These are phyloP conservation scores for Sphenopsis melanotis DNA, from an alignment of 2,797 vertebrate genomes.

Conservation along the genomic window DNA sequence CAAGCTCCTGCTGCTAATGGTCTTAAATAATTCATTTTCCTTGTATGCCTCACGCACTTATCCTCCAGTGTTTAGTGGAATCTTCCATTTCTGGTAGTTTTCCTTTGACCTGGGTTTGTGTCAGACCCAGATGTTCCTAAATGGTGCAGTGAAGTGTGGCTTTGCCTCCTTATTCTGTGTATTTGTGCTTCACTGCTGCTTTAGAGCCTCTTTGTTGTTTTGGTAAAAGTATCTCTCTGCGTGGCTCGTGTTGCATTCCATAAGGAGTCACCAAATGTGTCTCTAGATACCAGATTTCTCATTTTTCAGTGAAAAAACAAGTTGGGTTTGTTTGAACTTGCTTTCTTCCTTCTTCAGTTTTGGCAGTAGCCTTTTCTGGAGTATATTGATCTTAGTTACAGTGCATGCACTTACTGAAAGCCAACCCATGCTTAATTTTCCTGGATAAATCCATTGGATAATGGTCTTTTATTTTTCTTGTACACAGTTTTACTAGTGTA, in stretches of 20 bases:
- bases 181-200: not conserved
- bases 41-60: not conserved
- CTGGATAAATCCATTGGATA: not conserved
- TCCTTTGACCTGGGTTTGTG: not conserved
- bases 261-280: not conserved
- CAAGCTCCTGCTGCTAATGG: not conserved
- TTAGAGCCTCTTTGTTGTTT: not conserved
- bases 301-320: not conserved
- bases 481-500: not conserved
- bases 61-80: not conserved
- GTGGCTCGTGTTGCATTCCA: not conserved
- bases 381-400: not conserved
- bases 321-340: not conserved
- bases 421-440: not conserved
- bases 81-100: not conserved
- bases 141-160: not conserved
- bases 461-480: not conserved
- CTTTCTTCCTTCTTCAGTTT: not conserved
- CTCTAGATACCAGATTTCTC: not conserved
- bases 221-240: not conserved
- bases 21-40: not conserved
- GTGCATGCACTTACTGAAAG: not conserved
- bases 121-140: not conserved
- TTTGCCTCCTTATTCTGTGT: not conserved
- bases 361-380: not conserved